phyloP scores from a whole-genome alignment of 2,113 vertebrate species.

The Plestiodon gilberti region DNA sequence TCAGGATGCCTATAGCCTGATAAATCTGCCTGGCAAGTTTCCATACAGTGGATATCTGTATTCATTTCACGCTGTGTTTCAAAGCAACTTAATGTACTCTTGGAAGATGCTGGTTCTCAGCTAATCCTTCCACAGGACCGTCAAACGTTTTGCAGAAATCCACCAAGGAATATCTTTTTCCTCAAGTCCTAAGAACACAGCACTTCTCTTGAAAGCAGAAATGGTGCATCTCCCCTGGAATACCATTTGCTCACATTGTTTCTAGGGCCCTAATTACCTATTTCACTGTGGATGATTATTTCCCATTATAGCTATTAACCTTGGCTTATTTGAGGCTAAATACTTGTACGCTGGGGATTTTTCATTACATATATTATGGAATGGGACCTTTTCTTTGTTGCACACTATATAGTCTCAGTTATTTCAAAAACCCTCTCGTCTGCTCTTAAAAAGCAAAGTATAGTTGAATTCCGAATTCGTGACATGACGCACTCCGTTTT shows the following conservation, averaged over 20 bases:
- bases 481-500: not conserved
- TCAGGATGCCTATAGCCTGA: not conserved
- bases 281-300: slow-evolving; percentile 7
- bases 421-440: not conserved
- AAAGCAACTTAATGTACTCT: not conserved
- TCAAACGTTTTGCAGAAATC: not conserved
- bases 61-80: not conserved
- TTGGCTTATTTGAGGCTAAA: slow-evolving; percentile 21
- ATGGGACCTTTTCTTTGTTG: not conserved
- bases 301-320: slow-evolving; percentile 27
- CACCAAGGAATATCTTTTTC: not conserved
- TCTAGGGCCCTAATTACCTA: slow-evolving; percentile 18
- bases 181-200: not conserved
- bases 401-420: not conserved
- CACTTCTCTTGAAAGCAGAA: not conserved
- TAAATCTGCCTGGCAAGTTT: not conserved
- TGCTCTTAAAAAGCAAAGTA: not conserved
- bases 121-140: not conserved
- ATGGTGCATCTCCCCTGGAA: not conserved
- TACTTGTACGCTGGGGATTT: not conserved
- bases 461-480: not conserved
- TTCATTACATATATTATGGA: slow-evolving; percentile 14
- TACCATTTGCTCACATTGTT: not conserved
- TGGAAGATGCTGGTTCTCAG: not conserved
- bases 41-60: not conserved